A percentile compares a stretch with the other conserved stretches of the same genome.
Evolutionary conservation across 2,113 vertebrate genomes (phyloP).

Genomic region (Trachemys scripta): DNA sequence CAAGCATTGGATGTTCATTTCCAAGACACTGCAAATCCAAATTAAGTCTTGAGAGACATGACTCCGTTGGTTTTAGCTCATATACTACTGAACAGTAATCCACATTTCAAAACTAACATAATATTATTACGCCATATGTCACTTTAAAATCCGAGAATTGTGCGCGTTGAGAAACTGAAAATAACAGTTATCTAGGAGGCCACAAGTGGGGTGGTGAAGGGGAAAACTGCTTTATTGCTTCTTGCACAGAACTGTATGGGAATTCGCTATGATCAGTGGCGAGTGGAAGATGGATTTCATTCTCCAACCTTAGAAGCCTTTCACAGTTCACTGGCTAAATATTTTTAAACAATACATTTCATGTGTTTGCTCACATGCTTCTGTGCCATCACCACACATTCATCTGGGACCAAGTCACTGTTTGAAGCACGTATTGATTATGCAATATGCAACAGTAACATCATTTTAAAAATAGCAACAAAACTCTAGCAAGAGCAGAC

Average conservation of each 20-base stretch:
- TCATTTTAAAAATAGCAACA: not conserved
- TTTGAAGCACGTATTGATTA: not conserved
- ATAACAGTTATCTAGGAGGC: not conserved
- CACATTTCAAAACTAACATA: not conserved
- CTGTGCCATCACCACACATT: constrained; percentile 1
- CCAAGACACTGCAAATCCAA: constrained; percentile 6
- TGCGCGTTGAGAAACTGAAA: not conserved
- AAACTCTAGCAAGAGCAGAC: not conserved
- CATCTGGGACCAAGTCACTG: not conserved
- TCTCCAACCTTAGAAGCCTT: constrained; percentile 18
- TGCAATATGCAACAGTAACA: not conserved
- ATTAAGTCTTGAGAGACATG: not conserved
- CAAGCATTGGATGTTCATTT: constrained; percentile 8
- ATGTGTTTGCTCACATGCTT: constrained; percentile 22
- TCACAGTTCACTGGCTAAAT: constrained; percentile 29
- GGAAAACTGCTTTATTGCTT: not conserved
- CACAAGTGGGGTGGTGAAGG: not conserved
- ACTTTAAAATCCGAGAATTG: not conserved
- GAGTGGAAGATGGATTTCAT: not conserved
- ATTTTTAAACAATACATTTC: constrained; percentile 13
- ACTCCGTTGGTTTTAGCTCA: not conserved
- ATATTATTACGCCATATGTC: not conserved
- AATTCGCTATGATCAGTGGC: not conserved
- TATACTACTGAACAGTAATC: not conserved
- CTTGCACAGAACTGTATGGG: not conserved